Evolutionary conservation across 2,888 invertebrate genomes (phyloP), one percentile per base, ranked within the genome.

Genomic region (Ctena decussata): DNA sequence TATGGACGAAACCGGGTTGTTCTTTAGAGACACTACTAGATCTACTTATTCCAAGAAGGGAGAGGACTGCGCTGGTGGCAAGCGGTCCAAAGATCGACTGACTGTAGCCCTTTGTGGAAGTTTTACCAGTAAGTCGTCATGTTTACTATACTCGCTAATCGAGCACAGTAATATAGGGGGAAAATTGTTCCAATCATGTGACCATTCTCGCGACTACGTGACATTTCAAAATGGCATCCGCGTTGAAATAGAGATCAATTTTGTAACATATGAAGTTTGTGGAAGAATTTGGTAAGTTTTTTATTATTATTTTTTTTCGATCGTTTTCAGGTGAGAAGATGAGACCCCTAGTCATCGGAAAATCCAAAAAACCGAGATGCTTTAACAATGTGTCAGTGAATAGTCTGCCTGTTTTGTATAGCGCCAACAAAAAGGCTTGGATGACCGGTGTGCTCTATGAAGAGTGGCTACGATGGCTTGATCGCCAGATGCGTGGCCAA

Each of bases 91-190:
- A 44, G 69, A 75, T 8, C 8, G 74, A 8, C 44, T 80, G 24
- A 80, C 80, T n/a, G 75, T 74, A 2, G 80, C 74, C 12, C 27
- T 74, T n/a, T 41, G 57, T 39, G 76, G 74, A 18, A 76, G 80
- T 46, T 18, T 70, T 73, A 77, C 15, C 70, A 74, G 44, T 24
- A 57, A 85, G 65, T 65, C 49, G 49, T 49, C 21, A 11, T 21
- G 8, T 21, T 49, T 49, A 21, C 21, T 49, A 21, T 21, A 21
- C 5, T 15, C 21, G 49, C 49, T 49, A 49, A 49, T 15, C 21
- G 49, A 49, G 21, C 49, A 49, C 49, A 8, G 49, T 21, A 49
- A 15, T 21, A 49, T 21, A 21, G 8, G 49, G 21, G 12, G 49
- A 49, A 15, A 8, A 49, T 49, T 49, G 8, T 49, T 18, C 21